A percentile compares a stretch with the other conserved stretches of the same genome.
phyloP scores from a whole-genome alignment of 2,888 invertebrate species.

The Theretra japonica region DNA sequence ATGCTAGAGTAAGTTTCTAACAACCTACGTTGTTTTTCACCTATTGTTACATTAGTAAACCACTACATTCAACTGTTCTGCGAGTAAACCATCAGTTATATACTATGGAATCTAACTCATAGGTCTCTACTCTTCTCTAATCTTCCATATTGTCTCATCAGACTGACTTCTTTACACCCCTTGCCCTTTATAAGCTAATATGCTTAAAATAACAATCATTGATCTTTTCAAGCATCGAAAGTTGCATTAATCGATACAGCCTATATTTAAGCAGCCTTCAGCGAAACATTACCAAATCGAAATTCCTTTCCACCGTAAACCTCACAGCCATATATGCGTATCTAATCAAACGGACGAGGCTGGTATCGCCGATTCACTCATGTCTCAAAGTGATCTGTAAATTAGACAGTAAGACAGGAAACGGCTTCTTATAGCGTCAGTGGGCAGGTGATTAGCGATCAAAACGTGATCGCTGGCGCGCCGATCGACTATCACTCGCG shows the following conservation, averaged over 20 bases:
- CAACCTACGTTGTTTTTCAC: too few relatives aligned
- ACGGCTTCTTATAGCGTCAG: slow-evolving; percentile 83
- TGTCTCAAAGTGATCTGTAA: slow-evolving; percentile 74
- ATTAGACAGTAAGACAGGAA: slow-evolving; percentile 82
- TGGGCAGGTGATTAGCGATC: slow-evolving; percentile 76
- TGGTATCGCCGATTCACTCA: slow-evolving; percentile 45
- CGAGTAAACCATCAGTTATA: too few relatives aligned
- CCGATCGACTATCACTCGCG: slow-evolving; percentile 71
- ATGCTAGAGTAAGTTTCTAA: too few relatives aligned
- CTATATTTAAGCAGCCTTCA: not conserved
- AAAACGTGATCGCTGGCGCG: slow-evolving; percentile 58
- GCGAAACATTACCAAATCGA: slow-evolving; percentile 1
- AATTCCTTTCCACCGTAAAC: not conserved
- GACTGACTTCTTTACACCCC: too few relatives aligned
- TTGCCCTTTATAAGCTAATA: too few relatives aligned
- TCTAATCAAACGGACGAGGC: slow-evolving; percentile 50
- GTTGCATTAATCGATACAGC: not conserved
- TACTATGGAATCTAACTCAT: too few relatives aligned
- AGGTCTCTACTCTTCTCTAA: too few relatives aligned
- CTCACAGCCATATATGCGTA: slow-evolving; percentile 6
- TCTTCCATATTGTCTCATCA: too few relatives aligned
- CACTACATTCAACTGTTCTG: too few relatives aligned
- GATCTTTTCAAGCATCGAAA: not conserved
- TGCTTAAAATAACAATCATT: too few relatives aligned
- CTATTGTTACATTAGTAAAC: too few relatives aligned